Conservation (phyloP, 2,888 invertebrate species). For the Patella ulyssiponensis region DNA sequence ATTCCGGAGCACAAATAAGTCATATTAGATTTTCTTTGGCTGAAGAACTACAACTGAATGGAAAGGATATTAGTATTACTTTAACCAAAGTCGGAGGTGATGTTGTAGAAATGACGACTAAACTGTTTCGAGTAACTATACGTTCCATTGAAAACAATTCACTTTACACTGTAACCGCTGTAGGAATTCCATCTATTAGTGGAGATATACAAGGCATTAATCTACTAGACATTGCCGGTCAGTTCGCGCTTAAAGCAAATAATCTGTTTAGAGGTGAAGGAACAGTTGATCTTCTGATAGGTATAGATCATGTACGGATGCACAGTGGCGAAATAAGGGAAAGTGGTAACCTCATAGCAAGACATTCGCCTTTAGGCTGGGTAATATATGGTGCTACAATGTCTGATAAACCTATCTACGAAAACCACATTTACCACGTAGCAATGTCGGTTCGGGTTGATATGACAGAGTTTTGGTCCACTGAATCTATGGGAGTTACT, state of each 20-base stretch:
- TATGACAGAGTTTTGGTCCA: not conserved
- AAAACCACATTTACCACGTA: not conserved
- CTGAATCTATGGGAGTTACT: not conserved
- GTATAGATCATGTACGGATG: not conserved
- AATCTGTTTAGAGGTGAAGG: not conserved
- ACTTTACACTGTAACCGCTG: not conserved
- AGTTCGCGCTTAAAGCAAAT: not conserved
- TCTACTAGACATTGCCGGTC: not conserved
- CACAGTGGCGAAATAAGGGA: not conserved
- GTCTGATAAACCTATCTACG: not conserved
- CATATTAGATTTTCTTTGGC: not conserved
- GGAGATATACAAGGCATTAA: not conserved
- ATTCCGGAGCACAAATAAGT: not conserved
- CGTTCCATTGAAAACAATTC: not conserved
- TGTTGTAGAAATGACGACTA: not conserved
- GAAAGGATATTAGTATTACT: not conserved
- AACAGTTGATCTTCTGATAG: not conserved
- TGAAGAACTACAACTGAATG: not conserved
- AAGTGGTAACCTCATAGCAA: not conserved
- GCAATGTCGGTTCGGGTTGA: not conserved
- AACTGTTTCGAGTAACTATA: not conserved
- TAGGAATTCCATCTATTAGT: slow-evolving; percentile 6
- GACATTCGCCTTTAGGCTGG: not conserved
- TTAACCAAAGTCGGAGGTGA: not conserved
- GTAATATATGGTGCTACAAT: too few species aligned